phyloP scores from a whole-genome alignment of 1,140 invertebrate species.

The Zaprionus vittiger region DNA sequence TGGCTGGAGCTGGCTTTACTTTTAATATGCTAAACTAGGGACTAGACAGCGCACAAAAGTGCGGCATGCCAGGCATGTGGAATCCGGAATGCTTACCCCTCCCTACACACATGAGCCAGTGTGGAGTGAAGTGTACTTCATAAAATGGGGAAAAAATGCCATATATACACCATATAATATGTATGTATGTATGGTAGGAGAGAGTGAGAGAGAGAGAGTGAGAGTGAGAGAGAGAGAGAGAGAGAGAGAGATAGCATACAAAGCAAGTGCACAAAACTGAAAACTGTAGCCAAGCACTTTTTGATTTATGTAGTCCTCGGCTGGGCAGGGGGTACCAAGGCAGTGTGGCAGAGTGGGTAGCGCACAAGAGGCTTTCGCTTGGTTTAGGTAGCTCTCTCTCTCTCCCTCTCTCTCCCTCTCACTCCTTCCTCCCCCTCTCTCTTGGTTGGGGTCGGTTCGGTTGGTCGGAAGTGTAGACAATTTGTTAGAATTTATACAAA shows the following conservation, averaged over 20 bases:
- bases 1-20: constrained; percentile 56
- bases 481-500: constrained; percentile 82
- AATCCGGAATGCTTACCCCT: constrained; percentile 53
- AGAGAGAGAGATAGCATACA: constrained; percentile 50
- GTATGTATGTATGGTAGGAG: not conserved
- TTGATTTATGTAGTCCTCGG: constrained; percentile 69
- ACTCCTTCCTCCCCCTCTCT: not conserved
- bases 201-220: not conserved
- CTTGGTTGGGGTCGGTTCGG: not conserved
- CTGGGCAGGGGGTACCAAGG: constrained; percentile 20
- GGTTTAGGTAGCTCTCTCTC: not conserved
- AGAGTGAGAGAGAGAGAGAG: constrained; percentile 9
- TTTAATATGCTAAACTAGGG: constrained; percentile 77
- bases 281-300: constrained; percentile 81
- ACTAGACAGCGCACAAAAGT: constrained; percentile 72
- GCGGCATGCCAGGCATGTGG: constrained; percentile 75
- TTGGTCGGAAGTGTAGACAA: constrained; percentile 77
- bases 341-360: not conserved
- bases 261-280: constrained; percentile 78
- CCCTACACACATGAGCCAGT: not conserved
- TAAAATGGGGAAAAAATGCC: constrained; percentile 57
- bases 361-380: not conserved
- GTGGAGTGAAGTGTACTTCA: constrained; percentile 44
- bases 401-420: not conserved
- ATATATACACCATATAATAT: constrained; percentile 17